Conservation (phyloP, 1,140 invertebrate genomes). For the Teleogryllus occipitalis region DNA sequence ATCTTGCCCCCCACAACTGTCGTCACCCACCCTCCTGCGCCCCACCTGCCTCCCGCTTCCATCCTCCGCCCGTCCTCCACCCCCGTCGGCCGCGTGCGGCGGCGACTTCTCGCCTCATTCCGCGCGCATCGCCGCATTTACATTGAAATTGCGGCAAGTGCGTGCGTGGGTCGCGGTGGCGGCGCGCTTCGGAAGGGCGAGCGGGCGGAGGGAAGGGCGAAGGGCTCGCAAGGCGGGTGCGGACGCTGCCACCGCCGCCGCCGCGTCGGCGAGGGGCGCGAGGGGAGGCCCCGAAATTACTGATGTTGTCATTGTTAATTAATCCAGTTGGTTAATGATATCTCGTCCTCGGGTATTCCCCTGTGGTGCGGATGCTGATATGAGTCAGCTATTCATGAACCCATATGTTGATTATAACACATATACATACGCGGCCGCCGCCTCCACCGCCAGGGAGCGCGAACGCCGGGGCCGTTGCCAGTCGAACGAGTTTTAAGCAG, state of each 20-base stretch:
- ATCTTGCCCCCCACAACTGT: neutral
- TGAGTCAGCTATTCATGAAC: constrained; percentile 4
- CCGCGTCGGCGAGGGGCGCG: too few species aligned
- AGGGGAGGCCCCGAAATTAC: neutral
- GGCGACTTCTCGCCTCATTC: neutral
- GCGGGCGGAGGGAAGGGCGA: too few species aligned
- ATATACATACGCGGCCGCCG: neutral
- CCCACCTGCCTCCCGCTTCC: neutral
- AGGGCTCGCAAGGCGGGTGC: neutral
- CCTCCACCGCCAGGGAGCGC: neutral
- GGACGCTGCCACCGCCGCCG: neutral
- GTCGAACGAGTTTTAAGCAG: neutral
- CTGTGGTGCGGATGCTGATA: neutral
- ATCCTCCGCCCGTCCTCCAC: neutral
- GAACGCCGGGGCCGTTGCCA: too few species aligned
- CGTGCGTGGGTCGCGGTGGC: neutral
- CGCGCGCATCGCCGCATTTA: neutral
- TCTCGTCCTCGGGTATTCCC: neutral
- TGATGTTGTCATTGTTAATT: constrained; percentile 5
- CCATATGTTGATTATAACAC: constrained; percentile 5
- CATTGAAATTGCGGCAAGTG: neutral
- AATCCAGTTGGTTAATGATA: constrained; percentile 1
- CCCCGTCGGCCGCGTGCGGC: neutral
- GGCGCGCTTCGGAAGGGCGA: too few species aligned
- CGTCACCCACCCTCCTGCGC: neutral